Base-by-base conservation (phyloP, 2,113 vertebrate species). In the Gymnocephalus cernua region DNA sequence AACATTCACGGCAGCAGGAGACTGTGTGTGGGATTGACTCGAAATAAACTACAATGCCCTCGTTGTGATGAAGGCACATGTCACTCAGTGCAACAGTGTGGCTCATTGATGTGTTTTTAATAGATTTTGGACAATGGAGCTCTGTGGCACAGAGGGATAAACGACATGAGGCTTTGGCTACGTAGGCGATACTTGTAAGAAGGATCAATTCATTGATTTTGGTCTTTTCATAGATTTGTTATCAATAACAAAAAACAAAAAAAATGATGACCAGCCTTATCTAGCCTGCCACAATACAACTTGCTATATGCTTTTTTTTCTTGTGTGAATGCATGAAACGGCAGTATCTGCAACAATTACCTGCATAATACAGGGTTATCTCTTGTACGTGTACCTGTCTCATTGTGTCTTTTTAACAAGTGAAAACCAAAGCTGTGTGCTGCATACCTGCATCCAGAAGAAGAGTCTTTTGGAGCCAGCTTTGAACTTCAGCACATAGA, bases 401-500 rank as follows among this genome's bases (percentile, higher is more conserved):
- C 4, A 14, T 63, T 51, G 2, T 25, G 19, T 74, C 25, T 12
- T 59, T 63, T 35, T 35, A 25, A 29, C 11, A 14, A 48, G 23
- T 44, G 8, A n/a, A 72, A 59, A 12, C 47, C 15, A 21, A 53
- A 35, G 62, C 48, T 53, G 32, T 29, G 61, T 35, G 48, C 44
- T 66, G 3, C 54, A 10, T 48, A 99, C 98, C 97, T 99, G 98
- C 97, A 99, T 99, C 98, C 98, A 99, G 87, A 99, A 99, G 95
- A 99, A 99, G 62, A 99, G 98, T 13, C 98, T 95, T 80, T 99
- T 99, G 62, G 98, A 99, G 15, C 98, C 97, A 0, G 98, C 97
- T 92, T 99, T 99, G 82, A 99, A 99, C 88, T 99, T 99, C 88
- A 99, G 92, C 91, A 99, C 98, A 35, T 96, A 99, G 77, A 99